Base-by-base conservation (phyloP, 2,888 invertebrate genomes). In the Campoletis raptor region DNA sequence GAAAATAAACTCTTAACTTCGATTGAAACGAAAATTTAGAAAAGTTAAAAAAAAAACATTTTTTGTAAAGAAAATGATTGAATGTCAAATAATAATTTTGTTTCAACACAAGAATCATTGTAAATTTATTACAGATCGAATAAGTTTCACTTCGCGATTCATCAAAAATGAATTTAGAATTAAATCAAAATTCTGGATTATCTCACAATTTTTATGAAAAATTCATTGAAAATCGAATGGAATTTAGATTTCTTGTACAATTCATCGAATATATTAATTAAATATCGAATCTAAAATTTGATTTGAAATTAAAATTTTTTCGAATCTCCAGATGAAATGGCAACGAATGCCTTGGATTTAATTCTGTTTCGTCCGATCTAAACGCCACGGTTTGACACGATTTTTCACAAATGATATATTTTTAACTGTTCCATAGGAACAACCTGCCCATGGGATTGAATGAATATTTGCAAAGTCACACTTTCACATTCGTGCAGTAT, bases 361-460 rank as follows among this genome's bases (percentile, higher is more conserved):
- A 10, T 24, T 57, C 12, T n/a, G 12, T 3, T 10, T 24, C 1
- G 21, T 3, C 10, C 24, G 54, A 10, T 57, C 24, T 9, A 24
- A 21, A 30, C 30, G 30, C 30, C 30, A 30, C 30, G 30, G 30
- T 30, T 30, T 1, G 30, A 1, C 30, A 30, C 30, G 3, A 9
- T 61, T 45, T 15, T 15, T 24, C 12, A 52, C n/a, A n/a, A 24
- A 57, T 12, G 57, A 42, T 24, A 9, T 45, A 70, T 83, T 69
- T 66, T 78, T 73, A 74, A 15, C 42, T 69, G 45, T 36, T 24
- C 21, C 30, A 21, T 30, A n/a, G 21, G 12, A 21, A 66, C 57
- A 4, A 21, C 0, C 21, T 37, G 40, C 67, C 21, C 66, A 40
- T 7, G 21, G 37, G 37, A 66, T 36, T 0, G 30, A 70, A 70